Evolutionary conservation across 2,888 invertebrate genomes (phyloP).

Genomic region (Nomada fabriciana): DNA sequence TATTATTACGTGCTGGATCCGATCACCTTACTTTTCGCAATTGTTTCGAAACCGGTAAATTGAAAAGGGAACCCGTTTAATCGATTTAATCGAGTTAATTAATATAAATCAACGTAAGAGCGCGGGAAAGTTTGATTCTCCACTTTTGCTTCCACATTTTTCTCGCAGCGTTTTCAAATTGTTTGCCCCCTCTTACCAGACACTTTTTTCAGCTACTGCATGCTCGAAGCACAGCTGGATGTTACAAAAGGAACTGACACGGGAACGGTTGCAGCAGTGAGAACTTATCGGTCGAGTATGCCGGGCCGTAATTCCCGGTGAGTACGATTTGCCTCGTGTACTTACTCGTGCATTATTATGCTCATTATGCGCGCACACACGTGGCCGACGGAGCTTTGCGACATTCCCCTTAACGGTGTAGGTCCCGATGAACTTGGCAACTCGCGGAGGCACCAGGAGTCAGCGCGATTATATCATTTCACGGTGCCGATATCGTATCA

Average conservation of each 20-base stretch:
- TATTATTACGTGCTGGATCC: neutral
- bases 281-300: neutral
- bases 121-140: too few species aligned
- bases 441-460: neutral
- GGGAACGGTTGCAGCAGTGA: too few species aligned
- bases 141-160: too few species aligned
- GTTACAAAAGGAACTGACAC: too few species aligned
- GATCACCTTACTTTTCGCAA: neutral
- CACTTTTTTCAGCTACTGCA: too few species aligned
- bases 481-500: neutral
- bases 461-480: neutral
- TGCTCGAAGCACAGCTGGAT: too few species aligned
- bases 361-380: constrained; percentile 26
- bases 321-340: constrained; percentile 3
- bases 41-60: neutral
- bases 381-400: constrained; percentile 21
- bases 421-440: constrained; percentile 65
- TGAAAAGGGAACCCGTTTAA: too few species aligned
- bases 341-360: constrained; percentile 25
- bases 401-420: constrained; percentile 74
- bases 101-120: too few species aligned
- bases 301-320: neutral
- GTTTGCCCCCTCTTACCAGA: too few species aligned
- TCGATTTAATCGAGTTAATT: too few species aligned
- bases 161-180: too few species aligned